Base-by-base conservation (phyloP, 2,888 invertebrate genomes). In the Stictocephala bisonia region DNA sequence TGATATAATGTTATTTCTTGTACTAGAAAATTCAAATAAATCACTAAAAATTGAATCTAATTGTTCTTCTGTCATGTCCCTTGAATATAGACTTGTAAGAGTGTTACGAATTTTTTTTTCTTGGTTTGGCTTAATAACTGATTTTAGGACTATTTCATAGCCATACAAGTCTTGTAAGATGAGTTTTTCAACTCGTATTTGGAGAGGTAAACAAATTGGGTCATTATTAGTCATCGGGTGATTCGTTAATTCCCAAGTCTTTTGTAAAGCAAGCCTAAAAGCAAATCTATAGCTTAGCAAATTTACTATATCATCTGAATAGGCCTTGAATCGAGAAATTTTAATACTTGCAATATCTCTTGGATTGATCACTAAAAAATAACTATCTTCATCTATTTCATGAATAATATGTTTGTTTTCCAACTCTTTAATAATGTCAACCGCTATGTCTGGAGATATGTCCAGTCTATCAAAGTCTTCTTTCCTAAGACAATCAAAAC, bases 401-500 rank as follows among this genome's bases (percentile, higher is more conserved):
- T 3, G n/a, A 13, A 4, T 15, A 3, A 44, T 18, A 44, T 4
- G 4, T n/a, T 4, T n/a, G n/a, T n/a, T n/a, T n/a, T n/a, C n/a
- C n/a, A n/a, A n/a, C n/a, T n/a, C n/a, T n/a, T n/a, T n/a, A n/a
- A n/a, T n/a, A n/a, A n/a, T n/a, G n/a, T n/a, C n/a, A n/a, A n/a
- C n/a, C n/a, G 44, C 44, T 4, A n/a, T 44, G 15, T 44, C 44
- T 6, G 44, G 4, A 7, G 44, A 3, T 44, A 44, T 44, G 6
- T 18, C 44, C 3, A 44, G 4, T 26, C 69, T 71, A 11, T 20
- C 29, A n/a, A 78, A 73, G 74, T 78, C 75, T 48, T 78, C 35
- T 26, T 48, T 7, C 4, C 50, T 68, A 56, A 78, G 64, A 41
- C 60, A 75, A 72, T 78, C 78, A 66, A 67, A 78, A 24, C n/a